Evolutionary conservation across 2,888 invertebrate species (phyloP), one percentile per base, ranked within the genome.

Genomic region (Andrena bucephala): DNA sequence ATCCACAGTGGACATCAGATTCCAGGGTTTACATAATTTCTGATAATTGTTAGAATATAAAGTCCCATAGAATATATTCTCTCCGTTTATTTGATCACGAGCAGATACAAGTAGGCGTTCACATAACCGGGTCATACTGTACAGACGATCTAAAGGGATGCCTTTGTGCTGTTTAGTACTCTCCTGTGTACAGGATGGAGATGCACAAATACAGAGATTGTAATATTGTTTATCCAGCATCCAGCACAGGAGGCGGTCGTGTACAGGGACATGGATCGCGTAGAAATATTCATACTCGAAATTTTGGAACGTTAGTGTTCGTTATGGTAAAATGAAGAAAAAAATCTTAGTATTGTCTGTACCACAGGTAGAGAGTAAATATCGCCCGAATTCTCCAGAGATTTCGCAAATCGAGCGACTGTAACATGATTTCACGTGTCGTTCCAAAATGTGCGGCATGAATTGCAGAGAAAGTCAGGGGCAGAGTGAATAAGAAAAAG

Each of bases 191-290:
- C 27, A 24, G 48, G 48, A 62, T 57, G 50, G 65, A 63, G 65
- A n/a, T 52, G 31, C 78, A 50, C 63, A 69, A 20, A 74, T 42
- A 72, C 57, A 79, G 50, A 78, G 24, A 86, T 63, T 29, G 66
- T 60, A 75, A 79, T 78, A 67, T 69, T 67, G 66, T 83, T 75
- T 62, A 20, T 84, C 88, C 50, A 78, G 82, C 78, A 81, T 80
- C 74, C 83, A 78, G 70, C 77, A 66, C 52, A 57, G 75, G 48
- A 78, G 70, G 72, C 63, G 60, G 27, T 72, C 72, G 59, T 36
- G 42, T 68, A 71, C 72, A 81, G 36, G 72, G 29, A 74, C 69
- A 63, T 57, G 62, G 24, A 66, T 54, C 75, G 71, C 4, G 36
- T 83, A 29, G 75, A 62, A 33, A 76, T 70, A 79, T 86, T 84